Percentiles rank a stretch among this genome's conserved stretches.
Evolutionary conservation across 2,888 invertebrate species (phyloP).

Genomic region (Merodon equestris): DNA sequence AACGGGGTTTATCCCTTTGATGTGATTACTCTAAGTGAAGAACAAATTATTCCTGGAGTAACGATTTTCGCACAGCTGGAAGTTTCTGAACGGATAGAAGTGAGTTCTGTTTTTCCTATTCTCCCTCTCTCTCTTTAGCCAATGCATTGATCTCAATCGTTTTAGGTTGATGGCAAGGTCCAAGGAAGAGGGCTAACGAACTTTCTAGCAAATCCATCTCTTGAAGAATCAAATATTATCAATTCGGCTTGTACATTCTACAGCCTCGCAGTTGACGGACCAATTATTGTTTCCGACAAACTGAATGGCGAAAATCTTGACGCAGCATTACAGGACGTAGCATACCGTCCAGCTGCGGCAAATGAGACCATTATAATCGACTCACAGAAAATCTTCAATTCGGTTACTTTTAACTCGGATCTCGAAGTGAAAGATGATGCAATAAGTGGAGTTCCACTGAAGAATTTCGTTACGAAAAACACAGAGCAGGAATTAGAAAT

Average conservation of each 20-base stretch:
- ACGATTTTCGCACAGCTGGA: conserved; percentile 81
- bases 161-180: conserved; percentile 80
- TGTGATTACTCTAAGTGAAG: conserved; percentile 79
- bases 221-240: conserved; percentile 78
- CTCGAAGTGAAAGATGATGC: conserved; percentile 77
- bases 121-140: not conserved
- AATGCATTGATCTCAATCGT: conserved; percentile 67
- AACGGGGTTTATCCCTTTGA: conserved; percentile 79
- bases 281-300: conserved; percentile 78
- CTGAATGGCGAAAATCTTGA: conserved; percentile 78
- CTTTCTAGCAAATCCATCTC: conserved; percentile 79
- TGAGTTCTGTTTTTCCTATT: conserved; percentile 67
- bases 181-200: conserved; percentile 78
- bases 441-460: conserved; percentile 79
- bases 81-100: conserved; percentile 80
- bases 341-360: conserved; percentile 78
- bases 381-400: conserved; percentile 79
- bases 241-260: conserved; percentile 79
- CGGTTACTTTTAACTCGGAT: conserved; percentile 77
- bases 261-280: conserved; percentile 80
- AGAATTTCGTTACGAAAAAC: conserved; percentile 79
- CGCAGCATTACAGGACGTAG: conserved; percentile 79
- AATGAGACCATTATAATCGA: conserved; percentile 75
- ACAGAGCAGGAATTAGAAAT: conserved; percentile 79
- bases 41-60: conserved; percentile 78